phyloP scores from a whole-genome alignment of 2,888 invertebrate species.

The Microplitis manilae region DNA sequence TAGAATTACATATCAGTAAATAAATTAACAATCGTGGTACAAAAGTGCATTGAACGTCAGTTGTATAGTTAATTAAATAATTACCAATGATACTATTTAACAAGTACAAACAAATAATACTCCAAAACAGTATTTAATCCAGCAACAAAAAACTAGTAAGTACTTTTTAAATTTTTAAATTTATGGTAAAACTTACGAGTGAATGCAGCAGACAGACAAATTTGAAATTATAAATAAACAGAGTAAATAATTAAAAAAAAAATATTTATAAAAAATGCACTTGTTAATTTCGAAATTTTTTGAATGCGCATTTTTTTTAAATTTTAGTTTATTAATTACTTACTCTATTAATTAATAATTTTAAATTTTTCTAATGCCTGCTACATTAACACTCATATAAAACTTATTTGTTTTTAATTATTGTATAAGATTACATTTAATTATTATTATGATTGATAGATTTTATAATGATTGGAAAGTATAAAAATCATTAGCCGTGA shows the following conservation, averaged over 20 bases:
- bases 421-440: not conserved
- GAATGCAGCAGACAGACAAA: too few species aligned
- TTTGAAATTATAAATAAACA: too few species aligned
- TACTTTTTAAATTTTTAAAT: not conserved
- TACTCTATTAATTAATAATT: too few species aligned
- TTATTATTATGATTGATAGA: not conserved
- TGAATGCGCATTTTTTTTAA: too few species aligned
- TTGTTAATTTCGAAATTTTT: too few species aligned
- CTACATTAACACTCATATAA: too few species aligned
- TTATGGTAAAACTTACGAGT: not conserved
- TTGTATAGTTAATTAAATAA: not conserved
- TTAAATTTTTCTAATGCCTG: too few species aligned
- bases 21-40: not conserved
- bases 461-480: not conserved
- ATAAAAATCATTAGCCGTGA: not conserved
- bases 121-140: not conserved
- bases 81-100: not conserved
- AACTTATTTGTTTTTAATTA: not conserved
- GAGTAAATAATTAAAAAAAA: too few species aligned
- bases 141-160: not conserved
- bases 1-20: not conserved
- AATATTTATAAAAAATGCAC: too few species aligned
- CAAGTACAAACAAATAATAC: not conserved
- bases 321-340: too few species aligned
- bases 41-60: not conserved